Evolutionary conservation across 2,797 vertebrate species (phyloP).

Genomic region (Lacerta viridis): DNA sequence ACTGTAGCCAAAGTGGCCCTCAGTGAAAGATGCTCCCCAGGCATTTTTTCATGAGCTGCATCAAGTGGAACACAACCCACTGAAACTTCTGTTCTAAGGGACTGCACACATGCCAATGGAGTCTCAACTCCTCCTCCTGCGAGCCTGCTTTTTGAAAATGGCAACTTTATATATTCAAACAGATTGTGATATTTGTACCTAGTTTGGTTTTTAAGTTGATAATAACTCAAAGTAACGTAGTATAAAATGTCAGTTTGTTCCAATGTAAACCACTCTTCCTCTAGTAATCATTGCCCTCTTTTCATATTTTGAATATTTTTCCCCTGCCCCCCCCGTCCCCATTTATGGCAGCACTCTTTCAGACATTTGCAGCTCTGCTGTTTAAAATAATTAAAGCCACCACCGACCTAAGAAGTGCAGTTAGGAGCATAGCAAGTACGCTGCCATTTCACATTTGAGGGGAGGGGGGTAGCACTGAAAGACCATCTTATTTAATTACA

Average conservation of each 20-base stretch:
- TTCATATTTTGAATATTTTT: not conserved
- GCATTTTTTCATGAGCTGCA: not conserved
- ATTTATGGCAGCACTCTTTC: constrained; percentile 5
- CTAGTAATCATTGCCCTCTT: not conserved
- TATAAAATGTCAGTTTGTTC: constrained; percentile 19
- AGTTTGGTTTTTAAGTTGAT: constrained; percentile 14
- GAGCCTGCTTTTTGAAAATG: not conserved
- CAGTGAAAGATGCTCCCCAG: not conserved
- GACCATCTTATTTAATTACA: constrained; percentile 54
- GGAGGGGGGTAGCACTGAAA: constrained; percentile 38
- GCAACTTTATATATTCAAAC: not conserved
- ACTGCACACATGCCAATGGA: not conserved
- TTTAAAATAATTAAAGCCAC: constrained; percentile 38
- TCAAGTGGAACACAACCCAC: not conserved
- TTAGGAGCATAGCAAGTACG: constrained; percentile 21
- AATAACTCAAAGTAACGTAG: constrained; percentile 20
- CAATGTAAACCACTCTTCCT: not conserved
- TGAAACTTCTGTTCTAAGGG: not conserved
- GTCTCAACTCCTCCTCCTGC: not conserved
- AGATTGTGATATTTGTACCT: constrained; percentile 4
- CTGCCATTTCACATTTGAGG: constrained; percentile 23
- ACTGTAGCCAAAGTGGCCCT: not conserved
- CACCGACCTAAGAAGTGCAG: constrained; percentile 7
- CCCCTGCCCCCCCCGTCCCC: not conserved
- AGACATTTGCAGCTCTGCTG: constrained; percentile 31